Conservation (phyloP, 2,888 invertebrate genomes). For the Tiliacea citrago region DNA sequence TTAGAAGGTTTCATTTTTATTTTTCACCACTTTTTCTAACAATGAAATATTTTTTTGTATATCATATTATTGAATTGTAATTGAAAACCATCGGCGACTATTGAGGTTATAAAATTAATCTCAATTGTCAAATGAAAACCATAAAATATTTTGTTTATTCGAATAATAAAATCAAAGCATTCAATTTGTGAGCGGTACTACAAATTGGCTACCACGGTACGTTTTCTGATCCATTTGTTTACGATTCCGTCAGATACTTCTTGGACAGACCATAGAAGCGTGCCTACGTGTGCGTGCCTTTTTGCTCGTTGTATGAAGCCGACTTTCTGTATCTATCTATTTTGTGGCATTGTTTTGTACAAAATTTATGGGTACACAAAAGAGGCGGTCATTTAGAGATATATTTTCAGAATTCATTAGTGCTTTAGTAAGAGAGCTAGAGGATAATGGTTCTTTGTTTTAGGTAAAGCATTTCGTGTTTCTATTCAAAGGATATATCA, state of each 20-base stretch:
- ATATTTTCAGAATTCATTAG: slow-evolving; percentile 60
- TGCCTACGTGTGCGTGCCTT: background rate
- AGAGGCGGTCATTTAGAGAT: slow-evolving; percentile 56
- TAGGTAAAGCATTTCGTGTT: slow-evolving; percentile 15
- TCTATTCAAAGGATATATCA: background rate
- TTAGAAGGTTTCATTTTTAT: background rate
- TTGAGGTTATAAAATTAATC: too few species aligned
- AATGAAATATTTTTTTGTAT: background rate
- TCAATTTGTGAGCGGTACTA: too few species aligned
- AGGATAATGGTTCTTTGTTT: slow-evolving; percentile 34
- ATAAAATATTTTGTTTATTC: too few species aligned
- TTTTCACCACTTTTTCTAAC: background rate
- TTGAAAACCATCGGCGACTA: background rate
- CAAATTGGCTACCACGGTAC: background rate
- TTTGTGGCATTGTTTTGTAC: slow-evolving; percentile 40
- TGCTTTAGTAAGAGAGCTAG: slow-evolving; percentile 38
- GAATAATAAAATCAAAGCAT: too few species aligned
- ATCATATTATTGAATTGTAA: background rate
- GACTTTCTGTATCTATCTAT: slow-evolving; percentile 18
- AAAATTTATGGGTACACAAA: slow-evolving; percentile 56
- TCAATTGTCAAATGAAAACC: too few species aligned
- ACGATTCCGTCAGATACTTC: too few species aligned
- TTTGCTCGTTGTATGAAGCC: background rate
- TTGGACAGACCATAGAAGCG: background rate
- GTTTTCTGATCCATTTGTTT: background rate